A percentile compares a stretch with the other conserved stretches of the same genome.
Evolutionary conservation across 1,140 invertebrate genomes (phyloP).

Genomic region (Trichonephila clavipes): DNA sequence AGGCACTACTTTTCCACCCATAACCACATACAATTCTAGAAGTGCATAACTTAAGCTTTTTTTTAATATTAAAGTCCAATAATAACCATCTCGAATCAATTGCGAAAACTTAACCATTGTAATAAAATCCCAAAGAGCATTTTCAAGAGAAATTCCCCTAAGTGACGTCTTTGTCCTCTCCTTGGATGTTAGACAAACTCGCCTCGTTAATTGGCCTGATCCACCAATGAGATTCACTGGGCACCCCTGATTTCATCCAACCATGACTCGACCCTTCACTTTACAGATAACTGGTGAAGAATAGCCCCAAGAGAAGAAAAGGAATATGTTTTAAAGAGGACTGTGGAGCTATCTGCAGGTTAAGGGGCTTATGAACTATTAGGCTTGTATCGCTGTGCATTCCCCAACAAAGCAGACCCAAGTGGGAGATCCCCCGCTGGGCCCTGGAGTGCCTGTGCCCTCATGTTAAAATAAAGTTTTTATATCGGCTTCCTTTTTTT

Average conservation of each 20-base stretch:
- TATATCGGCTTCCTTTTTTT: constrained; percentile 54
- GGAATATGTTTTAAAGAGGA: constrained; percentile 42
- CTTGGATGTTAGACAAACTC: background rate
- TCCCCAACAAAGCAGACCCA: background rate
- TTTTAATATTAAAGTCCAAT: too few species aligned
- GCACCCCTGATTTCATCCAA: too few species aligned
- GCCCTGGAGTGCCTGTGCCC: constrained; percentile 65
- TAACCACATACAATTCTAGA: too few species aligned
- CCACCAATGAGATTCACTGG: too few species aligned
- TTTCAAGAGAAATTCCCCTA: background rate
- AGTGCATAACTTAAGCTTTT: too few species aligned
- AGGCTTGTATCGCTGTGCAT: constrained; percentile 25
- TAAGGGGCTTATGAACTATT: constrained; percentile 73
- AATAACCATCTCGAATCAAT: too few species aligned
- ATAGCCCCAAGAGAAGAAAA: background rate
- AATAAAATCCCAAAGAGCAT: background rate
- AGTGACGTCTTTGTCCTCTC: background rate
- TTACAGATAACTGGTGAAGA: background rate
- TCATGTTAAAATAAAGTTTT: constrained; percentile 72
- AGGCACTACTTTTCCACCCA: too few species aligned
- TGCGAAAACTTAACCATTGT: background rate
- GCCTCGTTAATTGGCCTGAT: too few species aligned
- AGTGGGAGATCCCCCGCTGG: constrained; percentile 43
- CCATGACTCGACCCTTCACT: background rate
- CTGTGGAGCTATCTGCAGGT: constrained; percentile 25